A percentile compares a stretch with the other conserved stretches of the same genome.
These are phyloP conservation scores for Noctua comes DNA, from an alignment of 2,888 invertebrate genomes.

Conservation along the genomic window DNA sequence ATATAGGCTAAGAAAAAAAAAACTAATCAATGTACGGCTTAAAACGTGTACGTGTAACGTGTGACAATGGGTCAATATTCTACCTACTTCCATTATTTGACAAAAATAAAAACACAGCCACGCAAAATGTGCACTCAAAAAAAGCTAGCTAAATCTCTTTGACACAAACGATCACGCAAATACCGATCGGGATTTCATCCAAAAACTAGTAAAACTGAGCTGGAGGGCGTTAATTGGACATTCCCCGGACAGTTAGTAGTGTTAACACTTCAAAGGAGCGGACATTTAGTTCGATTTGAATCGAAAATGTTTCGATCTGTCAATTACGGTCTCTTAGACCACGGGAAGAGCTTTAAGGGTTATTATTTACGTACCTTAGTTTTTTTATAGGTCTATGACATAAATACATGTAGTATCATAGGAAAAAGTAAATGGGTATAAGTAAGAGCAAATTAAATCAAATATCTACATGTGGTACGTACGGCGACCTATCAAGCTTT, in stretches of 20 bases:
- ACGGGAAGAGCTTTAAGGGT: not conserved
- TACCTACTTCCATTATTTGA: not conserved
- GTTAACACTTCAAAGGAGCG: constrained; percentile 67
- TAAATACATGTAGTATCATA: not conserved
- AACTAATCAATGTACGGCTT: too few species aligned
- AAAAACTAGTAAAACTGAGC: constrained; percentile 43
- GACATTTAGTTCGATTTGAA: constrained; percentile 74
- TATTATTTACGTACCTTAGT: not conserved
- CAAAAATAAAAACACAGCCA: not conserved
- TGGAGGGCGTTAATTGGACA: constrained; percentile 66
- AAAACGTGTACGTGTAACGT: too few species aligned
- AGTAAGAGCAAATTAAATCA: too few species aligned
- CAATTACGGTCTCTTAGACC: constrained; percentile 41
- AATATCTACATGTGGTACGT: too few species aligned
- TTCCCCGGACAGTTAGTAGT: constrained; percentile 65
- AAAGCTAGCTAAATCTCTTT: not conserved
- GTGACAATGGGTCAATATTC: too few species aligned
- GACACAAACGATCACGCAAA: constrained; percentile 23
- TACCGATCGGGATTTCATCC: constrained; percentile 9
- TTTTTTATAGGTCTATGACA: not conserved
- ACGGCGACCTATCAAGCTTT: too few species aligned
- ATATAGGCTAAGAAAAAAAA: too few species aligned
- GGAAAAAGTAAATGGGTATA: too few species aligned
- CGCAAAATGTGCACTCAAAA: not conserved
- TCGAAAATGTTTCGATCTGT: constrained; percentile 56